Evolutionary conservation across 2,113 vertebrate genomes (phyloP).

Genomic region (Helogale parvula): DNA sequence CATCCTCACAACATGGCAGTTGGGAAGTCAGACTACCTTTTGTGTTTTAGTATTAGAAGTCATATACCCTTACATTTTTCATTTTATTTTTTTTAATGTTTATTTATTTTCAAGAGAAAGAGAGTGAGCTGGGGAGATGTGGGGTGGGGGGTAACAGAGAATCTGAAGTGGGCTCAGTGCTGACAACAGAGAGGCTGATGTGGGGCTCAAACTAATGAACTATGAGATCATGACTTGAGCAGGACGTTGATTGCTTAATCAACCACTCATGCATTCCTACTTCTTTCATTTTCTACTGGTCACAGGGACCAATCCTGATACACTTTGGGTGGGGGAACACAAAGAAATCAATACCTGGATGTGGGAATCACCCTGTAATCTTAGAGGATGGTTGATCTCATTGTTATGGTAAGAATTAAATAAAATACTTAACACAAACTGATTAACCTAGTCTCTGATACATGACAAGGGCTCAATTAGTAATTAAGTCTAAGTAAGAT

Average conservation of each 20-base stretch:
- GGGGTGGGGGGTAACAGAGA: no score
- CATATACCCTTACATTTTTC: not conserved
- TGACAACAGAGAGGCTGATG: no score
- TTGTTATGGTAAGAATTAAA: not conserved
- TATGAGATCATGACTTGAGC: no score
- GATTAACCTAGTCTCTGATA: not conserved
- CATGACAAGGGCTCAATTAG: not conserved
- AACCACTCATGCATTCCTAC: no score
- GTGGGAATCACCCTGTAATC: not conserved
- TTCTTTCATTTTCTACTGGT: not conserved
- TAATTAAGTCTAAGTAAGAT: not conserved
- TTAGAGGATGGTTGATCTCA: not conserved
- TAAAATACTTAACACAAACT: not conserved
- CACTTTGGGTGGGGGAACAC: not conserved
- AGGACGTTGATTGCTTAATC: no score
- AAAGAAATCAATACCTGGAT: not conserved
- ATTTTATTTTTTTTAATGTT: no score
- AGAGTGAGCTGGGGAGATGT: no score
- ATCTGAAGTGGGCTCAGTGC: no score
- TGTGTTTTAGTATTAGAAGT: not conserved
- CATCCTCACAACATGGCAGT: no score
- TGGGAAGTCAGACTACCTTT: not conserved
- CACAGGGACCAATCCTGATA: not conserved
- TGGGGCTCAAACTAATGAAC: no score
- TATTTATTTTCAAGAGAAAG: no score